Evolutionary conservation across 2,888 invertebrate species (phyloP), one percentile per base, ranked within the genome.

Genomic region (Nomada fabriciana): DNA sequence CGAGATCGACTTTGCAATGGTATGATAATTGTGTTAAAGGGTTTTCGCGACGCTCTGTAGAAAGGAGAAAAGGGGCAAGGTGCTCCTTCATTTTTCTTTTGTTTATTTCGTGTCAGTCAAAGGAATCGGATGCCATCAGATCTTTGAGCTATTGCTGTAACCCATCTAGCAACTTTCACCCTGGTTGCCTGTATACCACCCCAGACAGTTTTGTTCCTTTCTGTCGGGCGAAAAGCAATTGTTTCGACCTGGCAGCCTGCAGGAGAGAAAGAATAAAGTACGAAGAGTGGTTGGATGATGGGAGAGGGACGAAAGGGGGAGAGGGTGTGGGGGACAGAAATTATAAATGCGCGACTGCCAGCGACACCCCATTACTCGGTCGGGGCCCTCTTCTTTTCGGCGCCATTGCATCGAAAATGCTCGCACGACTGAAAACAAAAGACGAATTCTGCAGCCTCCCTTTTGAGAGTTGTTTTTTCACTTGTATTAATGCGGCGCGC

Each of bases 311-410:
- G 29, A 61, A 29, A 15, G 18, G 5, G 75, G 53, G 36, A 9
- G 43, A 52, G 10, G 36, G 57, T 20, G 47, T n/a, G 64, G 67
- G 25, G 67, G 53, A 78, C 52, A 85, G 85, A 90, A 89, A 89
- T 89, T 89, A 90, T 89, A 89, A 90, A 89, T 90, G 90, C 90
- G 89, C 87, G 86, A 90, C 87, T 89, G 90, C 84, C 88, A 80
- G 79, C 89, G 90, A 89, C 89, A 89, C 89, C 89, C 89, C 86
- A 90, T 90, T 89, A 89, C 86, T 89, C 85, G 86, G 88, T 74
- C 47, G 74, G 81, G 85, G 81, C 78, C 80, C 81, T 84, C 82
- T 84, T 83, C 83, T 83, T 87, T 86, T 86, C 89, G 87, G 86
- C 85, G 89, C 85, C 84, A 88, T 86, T 88, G 85, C 88, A 87